A percentile compares a stretch with the other conserved stretches of the same genome.
phyloP scores from a whole-genome alignment of 2,888 invertebrate genomes.

The Ophioninae sp. region DNA sequence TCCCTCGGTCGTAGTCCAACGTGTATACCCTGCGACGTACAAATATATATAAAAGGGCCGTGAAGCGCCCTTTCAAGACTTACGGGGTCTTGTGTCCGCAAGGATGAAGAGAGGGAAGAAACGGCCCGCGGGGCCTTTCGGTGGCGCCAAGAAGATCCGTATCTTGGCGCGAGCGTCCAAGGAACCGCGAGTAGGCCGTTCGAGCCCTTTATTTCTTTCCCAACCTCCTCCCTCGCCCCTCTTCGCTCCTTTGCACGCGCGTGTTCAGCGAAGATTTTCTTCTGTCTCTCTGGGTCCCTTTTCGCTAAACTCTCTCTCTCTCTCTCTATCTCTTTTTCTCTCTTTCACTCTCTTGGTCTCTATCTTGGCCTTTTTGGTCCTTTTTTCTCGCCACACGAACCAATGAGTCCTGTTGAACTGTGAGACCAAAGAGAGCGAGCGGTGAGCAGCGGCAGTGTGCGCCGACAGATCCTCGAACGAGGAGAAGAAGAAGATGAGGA shows the following conservation, averaged over 20 bases:
- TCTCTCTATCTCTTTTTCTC: constrained; percentile 31
- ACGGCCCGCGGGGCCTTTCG: constrained; percentile 71
- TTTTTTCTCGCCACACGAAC: constrained; percentile 42
- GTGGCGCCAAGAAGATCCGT: constrained; percentile 81
- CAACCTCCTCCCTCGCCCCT: constrained; percentile 10
- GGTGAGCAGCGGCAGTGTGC: constrained; percentile 41
- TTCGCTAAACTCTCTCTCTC: constrained; percentile 19
- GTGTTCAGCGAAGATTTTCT: constrained; percentile 9
- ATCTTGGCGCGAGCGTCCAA: constrained; percentile 76
- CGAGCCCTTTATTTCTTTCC: constrained; percentile 50
- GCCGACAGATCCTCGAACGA: constrained; percentile 56
- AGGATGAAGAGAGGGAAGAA: constrained; percentile 15
- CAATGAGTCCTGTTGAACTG: constrained; percentile 51
- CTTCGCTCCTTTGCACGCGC: constrained; percentile 25
- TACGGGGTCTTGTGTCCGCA: constrained; percentile 63
- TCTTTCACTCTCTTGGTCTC: constrained; percentile 19
- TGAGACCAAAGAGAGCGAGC: constrained; percentile 25
- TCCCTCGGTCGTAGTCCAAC: constrained; percentile 29
- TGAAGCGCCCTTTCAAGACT: constrained; percentile 62
- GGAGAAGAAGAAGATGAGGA: constrained; percentile 48
- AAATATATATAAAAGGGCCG: constrained; percentile 32
- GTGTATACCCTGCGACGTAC: constrained; percentile 38
- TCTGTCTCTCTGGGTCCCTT: constrained; percentile 24
- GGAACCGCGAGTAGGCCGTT: constrained; percentile 55
- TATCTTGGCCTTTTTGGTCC: constrained; percentile 37